Evolutionary conservation across 2,113 vertebrate genomes (phyloP).

Genomic region (Spizaetus ornatus): DNA sequence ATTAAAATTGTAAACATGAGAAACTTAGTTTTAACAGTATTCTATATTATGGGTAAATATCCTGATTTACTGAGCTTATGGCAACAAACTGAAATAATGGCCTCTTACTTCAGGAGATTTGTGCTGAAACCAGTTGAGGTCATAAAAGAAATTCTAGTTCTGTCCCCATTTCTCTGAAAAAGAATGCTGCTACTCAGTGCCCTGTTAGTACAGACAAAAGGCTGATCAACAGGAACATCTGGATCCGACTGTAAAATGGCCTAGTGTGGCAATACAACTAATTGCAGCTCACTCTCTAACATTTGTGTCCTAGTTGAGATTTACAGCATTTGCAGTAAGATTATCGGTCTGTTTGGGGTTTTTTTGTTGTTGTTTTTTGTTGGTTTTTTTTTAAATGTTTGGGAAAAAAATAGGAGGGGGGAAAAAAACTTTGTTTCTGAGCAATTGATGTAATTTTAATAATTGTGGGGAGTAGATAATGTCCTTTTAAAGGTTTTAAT

Average conservation of each 20-base stretch:
- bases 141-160: not conserved
- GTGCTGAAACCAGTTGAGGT: not conserved
- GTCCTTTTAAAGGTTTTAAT: not conserved
- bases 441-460: not conserved
- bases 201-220: not conserved
- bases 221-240: conserved; percentile 11
- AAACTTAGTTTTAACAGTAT: not conserved
- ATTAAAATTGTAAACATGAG: not conserved
- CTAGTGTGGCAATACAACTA: not conserved
- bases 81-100: not conserved
- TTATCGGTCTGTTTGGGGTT: not conserved
- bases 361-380: not conserved
- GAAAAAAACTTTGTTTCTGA: not conserved
- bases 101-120: not conserved
- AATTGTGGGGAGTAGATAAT: not conserved
- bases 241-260: not conserved
- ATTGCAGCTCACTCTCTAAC: not conserved
- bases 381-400: too few relatives aligned
- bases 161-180: not conserved
- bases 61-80: not conserved
- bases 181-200: not conserved
- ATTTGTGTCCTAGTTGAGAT: not conserved
- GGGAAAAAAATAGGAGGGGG: not conserved
- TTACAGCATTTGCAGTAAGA: not conserved
- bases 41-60: not conserved